These are phyloP conservation scores for Clarias laeviceps DNA, from an alignment of 2,797 vertebrate species.

Conservation along the genomic window DNA sequence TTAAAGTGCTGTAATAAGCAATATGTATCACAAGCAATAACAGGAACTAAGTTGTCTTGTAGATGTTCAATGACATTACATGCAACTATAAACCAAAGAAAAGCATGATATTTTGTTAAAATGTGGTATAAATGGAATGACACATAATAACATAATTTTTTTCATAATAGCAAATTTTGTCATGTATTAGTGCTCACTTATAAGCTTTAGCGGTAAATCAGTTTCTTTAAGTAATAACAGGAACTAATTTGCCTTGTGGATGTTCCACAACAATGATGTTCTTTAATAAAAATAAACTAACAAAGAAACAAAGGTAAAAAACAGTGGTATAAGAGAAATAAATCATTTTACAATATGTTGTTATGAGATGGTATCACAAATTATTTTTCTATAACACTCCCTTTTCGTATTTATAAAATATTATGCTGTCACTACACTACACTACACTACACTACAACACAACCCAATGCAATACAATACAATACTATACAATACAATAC, in stretches of 20 bases:
- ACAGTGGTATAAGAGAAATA: not conserved
- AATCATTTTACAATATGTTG: not conserved
- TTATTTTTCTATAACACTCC: not conserved
- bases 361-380: not conserved
- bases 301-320: not conserved
- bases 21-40: not conserved
- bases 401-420: too few species aligned
- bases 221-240: not conserved
- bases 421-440: too few species aligned
- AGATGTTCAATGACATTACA: not conserved
- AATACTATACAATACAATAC: not conserved
- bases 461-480: too few species aligned
- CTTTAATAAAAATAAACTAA: not conserved
- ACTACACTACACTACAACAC: too few species aligned
- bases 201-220: not conserved
- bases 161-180: not conserved
- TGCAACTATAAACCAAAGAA: not conserved
- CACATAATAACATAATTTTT: too few species aligned
- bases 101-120: not conserved
- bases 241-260: not conserved
- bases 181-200: not conserved
- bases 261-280: not conserved
- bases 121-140: not conserved
- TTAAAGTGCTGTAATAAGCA: not conserved
- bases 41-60: not conserved